phyloP scores from a whole-genome alignment of 92 coral and sea anemone species.

The Epizoanthus stellaris region DNA sequence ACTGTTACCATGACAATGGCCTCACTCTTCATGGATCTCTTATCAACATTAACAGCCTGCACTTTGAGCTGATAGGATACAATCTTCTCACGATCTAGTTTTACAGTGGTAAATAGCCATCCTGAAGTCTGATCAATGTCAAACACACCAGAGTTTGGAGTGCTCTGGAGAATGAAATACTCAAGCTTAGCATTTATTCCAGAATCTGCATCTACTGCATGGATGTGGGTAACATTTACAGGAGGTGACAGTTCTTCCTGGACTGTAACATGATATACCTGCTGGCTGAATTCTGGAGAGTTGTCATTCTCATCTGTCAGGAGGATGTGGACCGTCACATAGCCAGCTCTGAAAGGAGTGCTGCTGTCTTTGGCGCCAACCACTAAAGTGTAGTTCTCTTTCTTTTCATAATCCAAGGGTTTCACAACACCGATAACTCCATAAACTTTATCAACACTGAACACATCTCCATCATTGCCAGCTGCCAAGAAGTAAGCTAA shows the following conservation, averaged over 20 bases:
- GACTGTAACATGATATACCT: conserved; percentile 62
- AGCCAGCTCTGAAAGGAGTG: conserved; percentile 74
- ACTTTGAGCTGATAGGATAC: conserved; percentile 70
- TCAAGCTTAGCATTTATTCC: conserved; percentile 77
- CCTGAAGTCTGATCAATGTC: conserved; percentile 71
- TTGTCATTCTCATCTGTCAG: conserved; percentile 90
- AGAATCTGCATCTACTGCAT: conserved; percentile 87
- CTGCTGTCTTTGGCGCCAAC: conserved; percentile 88
- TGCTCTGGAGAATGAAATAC: conserved; percentile 60
- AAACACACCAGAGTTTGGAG: conserved; percentile 61
- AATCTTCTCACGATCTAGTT: conserved; percentile 81
- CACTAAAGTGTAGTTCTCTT: conserved; percentile 71
- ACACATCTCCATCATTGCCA: conserved; percentile 77
- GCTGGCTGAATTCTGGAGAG: conserved; percentile 73
- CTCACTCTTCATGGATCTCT: conserved; percentile 72
- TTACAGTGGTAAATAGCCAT: conserved; percentile 67
- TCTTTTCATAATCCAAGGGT: conserved; percentile 75
- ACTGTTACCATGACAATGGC: conserved; percentile 76
- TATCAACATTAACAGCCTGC: conserved; percentile 77
- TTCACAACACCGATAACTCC: conserved; percentile 71
- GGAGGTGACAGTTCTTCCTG: conserved; percentile 69
- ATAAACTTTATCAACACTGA: conserved; percentile 72
- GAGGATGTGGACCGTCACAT: conserved; percentile 55
- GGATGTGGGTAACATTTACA: conserved; percentile 61
- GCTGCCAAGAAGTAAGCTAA: conserved; percentile 82